These are phyloP conservation scores for Trachops cirrhosus DNA, from an alignment of 2,797 vertebrate species.

Conservation along the genomic window DNA sequence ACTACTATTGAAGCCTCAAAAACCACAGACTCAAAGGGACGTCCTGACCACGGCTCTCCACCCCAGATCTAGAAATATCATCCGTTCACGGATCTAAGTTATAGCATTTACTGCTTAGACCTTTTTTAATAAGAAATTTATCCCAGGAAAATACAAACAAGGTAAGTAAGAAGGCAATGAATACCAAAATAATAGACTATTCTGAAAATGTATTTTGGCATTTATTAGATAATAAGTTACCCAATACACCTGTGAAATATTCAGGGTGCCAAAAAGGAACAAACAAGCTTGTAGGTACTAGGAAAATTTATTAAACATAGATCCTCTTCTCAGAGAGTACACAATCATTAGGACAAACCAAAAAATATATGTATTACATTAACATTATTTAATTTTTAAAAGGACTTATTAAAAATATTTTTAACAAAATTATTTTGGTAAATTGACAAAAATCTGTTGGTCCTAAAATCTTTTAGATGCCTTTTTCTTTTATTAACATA, in stretches of 20 bases:
- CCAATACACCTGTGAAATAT: neutral
- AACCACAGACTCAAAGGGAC: neutral
- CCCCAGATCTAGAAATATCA: neutral
- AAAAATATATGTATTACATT: neutral
- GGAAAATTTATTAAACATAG: neutral
- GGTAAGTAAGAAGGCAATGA: neutral
- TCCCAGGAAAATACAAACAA: neutral
- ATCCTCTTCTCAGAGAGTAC: neutral
- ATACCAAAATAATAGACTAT: neutral
- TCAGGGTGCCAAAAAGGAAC: neutral
- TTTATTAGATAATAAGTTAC: conserved; percentile 1
- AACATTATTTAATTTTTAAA: neutral
- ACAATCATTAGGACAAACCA: neutral
- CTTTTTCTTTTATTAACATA: neutral
- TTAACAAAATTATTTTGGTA: neutral
- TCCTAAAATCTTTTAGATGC: neutral
- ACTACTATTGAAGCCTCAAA: neutral
- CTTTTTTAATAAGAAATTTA: neutral
- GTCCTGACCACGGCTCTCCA: neutral
- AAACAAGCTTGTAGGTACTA: neutral
- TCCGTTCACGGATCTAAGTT: neutral
- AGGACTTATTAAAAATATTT: neutral
- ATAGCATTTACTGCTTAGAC: neutral
- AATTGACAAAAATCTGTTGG: neutral
- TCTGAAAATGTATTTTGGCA: conserved; percentile 12